Conservation (phyloP, 92 coral and sea anemone genomes). For the Actinernus sp. region DNA sequence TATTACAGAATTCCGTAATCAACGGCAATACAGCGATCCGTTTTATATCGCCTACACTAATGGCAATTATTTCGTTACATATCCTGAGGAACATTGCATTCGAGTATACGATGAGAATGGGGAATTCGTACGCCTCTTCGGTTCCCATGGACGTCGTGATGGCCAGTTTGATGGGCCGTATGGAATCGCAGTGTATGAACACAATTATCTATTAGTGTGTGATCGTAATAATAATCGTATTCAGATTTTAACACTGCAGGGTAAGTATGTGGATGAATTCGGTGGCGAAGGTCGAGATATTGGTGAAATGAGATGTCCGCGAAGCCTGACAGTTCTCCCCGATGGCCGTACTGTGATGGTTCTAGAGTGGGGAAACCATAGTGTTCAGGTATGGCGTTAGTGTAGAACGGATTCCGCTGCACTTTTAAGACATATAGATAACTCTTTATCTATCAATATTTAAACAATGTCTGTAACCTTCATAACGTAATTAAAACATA, state of each 20-base stretch:
- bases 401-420: too few relatives aligned
- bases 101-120: constrained; percentile 15
- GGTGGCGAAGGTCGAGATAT: not conserved
- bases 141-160: not conserved
- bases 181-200: constrained; percentile 36
- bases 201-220: constrained; percentile 18
- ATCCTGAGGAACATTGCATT: not conserved
- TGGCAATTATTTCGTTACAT: constrained; percentile 5
- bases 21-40: not conserved
- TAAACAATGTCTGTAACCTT: too few relatives aligned
- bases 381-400: too few relatives aligned
- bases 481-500: too few relatives aligned
- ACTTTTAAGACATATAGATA: too few relatives aligned
- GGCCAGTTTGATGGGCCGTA: not conserved
- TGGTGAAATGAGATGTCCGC: too few relatives aligned
- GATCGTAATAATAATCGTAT: not conserved
- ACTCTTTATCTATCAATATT: too few relatives aligned
- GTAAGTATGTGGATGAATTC: constrained; percentile 3
- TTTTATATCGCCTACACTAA: constrained; percentile 4
- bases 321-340: too few relatives aligned
- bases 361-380: too few relatives aligned
- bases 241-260: not conserved
- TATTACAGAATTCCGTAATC: not conserved
- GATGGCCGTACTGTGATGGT: too few relatives aligned
- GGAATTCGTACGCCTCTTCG: constrained; percentile 3